Base-by-base conservation (phyloP, 2,888 invertebrate species). In the Thymelicus sylvestris region DNA sequence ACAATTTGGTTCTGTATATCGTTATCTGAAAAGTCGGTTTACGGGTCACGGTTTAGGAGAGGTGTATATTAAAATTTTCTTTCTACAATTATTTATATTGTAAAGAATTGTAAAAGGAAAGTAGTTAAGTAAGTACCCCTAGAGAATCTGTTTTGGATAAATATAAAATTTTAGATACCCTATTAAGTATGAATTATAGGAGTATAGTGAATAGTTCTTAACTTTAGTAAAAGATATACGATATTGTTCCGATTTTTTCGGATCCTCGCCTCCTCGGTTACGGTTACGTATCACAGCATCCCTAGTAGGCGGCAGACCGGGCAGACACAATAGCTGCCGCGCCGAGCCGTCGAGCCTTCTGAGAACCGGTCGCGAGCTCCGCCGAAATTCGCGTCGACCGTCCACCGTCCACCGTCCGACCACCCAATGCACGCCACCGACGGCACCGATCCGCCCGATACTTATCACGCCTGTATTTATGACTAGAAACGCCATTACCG, bases 381-480 rank as follows among this genome's bases (percentile, higher is more conserved):
- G 91, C 92, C 93, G 92, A 92, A 93, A 88, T 92, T 93, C 77
- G 92, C 91, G 89, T 81, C 68, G 67, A 61, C 50, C 92, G 92
- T 39, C 67, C 62, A 61, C 93, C 92, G 92, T 91, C 92, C 92
- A 92, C 85, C 84, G 86, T 82, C 77, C 91, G 92, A 92, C 93
- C 92, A 92, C 92, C 93, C 92, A 92, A 85, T 84, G 86, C 82
- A 91, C 92, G 44, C 44, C 44, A 91, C 85, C 84, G 86, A 82
- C 82, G n/a, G 48, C 48, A 39, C 79, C 76, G 78, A 80, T 85
- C 81, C 80, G 78, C 79, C 80, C 83, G 91, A 92, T 92, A 90
- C 87, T 90, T 91, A 92, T 91, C 92, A 86, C 89, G 85, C 86
- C 87, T 82, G 85, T 89, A 88, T 92, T 92, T 91, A 91, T 87